Conservation (phyloP, 2,888 invertebrate genomes). For the Rhopalosiphum nymphaeae region DNA sequence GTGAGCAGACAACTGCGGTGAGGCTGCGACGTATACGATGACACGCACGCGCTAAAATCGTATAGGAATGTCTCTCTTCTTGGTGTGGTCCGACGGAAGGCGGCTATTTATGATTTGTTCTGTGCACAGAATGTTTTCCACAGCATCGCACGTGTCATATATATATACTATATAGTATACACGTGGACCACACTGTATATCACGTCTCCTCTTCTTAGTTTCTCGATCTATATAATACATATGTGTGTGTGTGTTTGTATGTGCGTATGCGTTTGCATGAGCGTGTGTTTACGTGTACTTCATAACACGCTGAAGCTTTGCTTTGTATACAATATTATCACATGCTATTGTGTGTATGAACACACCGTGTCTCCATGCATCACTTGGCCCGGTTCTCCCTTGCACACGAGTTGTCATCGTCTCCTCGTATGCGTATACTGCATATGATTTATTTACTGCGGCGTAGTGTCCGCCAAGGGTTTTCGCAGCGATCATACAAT, state of each 20-base stretch:
- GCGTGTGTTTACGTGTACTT: conserved; percentile 6
- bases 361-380: conserved; percentile 49
- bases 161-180: neutral
- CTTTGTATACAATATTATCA: conserved; percentile 51
- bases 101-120: conserved; percentile 51
- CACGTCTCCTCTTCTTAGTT: neutral
- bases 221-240: neutral
- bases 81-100: conserved; percentile 42
- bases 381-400: conserved; percentile 50
- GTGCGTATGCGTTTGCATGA: neutral
- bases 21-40: neutral
- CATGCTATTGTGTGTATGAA: conserved; percentile 45
- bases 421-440: neutral
- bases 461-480: neutral
- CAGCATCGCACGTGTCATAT: conserved; percentile 52
- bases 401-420: conserved; percentile 47
- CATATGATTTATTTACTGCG: conserved; percentile 9
- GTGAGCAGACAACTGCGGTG: neutral
- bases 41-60: conserved; percentile 8
- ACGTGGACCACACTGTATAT: neutral
- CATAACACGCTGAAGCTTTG: conserved; percentile 31
- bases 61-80: conserved; percentile 45
- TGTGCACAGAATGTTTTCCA: neutral
- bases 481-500: neutral
- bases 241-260: neutral